Evolutionary conservation across 2,113 vertebrate species (phyloP).

Genomic region (Melanerpes formicivorus): DNA sequence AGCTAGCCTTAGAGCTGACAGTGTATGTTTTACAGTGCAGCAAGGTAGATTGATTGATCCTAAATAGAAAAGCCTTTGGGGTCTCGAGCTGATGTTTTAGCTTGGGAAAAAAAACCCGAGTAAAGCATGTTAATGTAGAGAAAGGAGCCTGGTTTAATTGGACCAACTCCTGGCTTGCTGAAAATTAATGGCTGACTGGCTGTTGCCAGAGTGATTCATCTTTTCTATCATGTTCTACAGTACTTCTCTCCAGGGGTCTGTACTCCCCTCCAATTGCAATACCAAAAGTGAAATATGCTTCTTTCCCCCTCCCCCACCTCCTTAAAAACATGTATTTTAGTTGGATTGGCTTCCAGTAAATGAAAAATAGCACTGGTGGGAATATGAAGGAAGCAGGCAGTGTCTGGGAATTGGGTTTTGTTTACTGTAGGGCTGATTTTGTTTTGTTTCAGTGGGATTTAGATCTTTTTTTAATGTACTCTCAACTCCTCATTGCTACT

Average conservation of each 20-base stretch:
- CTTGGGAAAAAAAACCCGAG: slow-evolving; percentile 18
- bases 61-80: slow-evolving; percentile 69
- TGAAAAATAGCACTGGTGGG: slow-evolving; percentile 55
- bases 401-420: slow-evolving; percentile 23
- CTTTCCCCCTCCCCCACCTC: neutral
- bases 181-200: slow-evolving; percentile 70
- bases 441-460: slow-evolving; percentile 56
- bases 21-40: slow-evolving; percentile 63
- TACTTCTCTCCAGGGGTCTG: slow-evolving; percentile 64
- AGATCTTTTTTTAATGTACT: slow-evolving; percentile 41
- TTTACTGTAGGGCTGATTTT: slow-evolving; percentile 16
- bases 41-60: slow-evolving; percentile 71
- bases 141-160: slow-evolving; percentile 66
- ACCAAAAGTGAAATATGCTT: slow-evolving; percentile 45
- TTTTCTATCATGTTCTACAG: slow-evolving; percentile 64
- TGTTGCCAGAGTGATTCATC: slow-evolving; percentile 70
- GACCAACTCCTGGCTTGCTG: slow-evolving; percentile 65
- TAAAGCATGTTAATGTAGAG: slow-evolving; percentile 67
- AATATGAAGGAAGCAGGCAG: slow-evolving; percentile 13
- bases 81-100: slow-evolving; percentile 55
- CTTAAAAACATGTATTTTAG: slow-evolving; percentile 58
- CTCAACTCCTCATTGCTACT: neutral
- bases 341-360: slow-evolving; percentile 55
- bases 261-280: slow-evolving; percentile 67
- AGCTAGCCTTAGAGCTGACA: slow-evolving; percentile 48